Evolutionary conservation across 2,888 invertebrate species (phyloP).

Genomic region (Drosophila putrida): DNA sequence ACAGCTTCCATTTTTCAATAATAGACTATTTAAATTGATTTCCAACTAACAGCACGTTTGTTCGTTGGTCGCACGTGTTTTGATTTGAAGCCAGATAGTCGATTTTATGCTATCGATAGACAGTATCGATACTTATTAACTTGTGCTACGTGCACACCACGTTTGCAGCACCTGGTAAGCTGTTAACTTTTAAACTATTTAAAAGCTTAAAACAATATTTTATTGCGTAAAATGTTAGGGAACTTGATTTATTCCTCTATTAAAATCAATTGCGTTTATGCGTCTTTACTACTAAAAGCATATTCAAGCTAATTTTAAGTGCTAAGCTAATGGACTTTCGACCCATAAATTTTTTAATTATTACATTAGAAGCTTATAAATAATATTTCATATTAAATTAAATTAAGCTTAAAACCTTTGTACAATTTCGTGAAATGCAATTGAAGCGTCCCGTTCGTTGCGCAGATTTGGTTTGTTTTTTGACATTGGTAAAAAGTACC

Average conservation of each 20-base stretch:
- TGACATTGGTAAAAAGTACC: slow-evolving; percentile 57
- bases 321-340: slow-evolving; percentile 63
- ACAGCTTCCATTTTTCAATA: slow-evolving; percentile 20
- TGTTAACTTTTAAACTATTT: background rate
- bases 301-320: slow-evolving; percentile 56
- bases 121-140: slow-evolving; percentile 5
- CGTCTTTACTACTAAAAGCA: slow-evolving; percentile 35
- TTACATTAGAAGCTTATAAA: slow-evolving; percentile 53
- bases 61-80: slow-evolving; percentile 61
- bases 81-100: slow-evolving; percentile 19
- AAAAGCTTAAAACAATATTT: background rate
- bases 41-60: slow-evolving; percentile 48
- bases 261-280: slow-evolving; percentile 56
- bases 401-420: slow-evolving; percentile 55
- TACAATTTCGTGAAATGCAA: slow-evolving; percentile 55
- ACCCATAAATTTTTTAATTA: slow-evolving; percentile 26
- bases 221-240: slow-evolving; percentile 53
- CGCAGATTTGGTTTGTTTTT: slow-evolving; percentile 29
- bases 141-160: background rate
- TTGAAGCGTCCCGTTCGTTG: slow-evolving; percentile 64
- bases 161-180: background rate
- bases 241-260: slow-evolving; percentile 55
- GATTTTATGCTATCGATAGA: slow-evolving; percentile 32
- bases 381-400: slow-evolving; percentile 59
- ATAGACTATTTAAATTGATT: background rate